These are phyloP conservation scores for Euphydryas editha DNA, from an alignment of 2,888 invertebrate species.

Conservation along the genomic window DNA sequence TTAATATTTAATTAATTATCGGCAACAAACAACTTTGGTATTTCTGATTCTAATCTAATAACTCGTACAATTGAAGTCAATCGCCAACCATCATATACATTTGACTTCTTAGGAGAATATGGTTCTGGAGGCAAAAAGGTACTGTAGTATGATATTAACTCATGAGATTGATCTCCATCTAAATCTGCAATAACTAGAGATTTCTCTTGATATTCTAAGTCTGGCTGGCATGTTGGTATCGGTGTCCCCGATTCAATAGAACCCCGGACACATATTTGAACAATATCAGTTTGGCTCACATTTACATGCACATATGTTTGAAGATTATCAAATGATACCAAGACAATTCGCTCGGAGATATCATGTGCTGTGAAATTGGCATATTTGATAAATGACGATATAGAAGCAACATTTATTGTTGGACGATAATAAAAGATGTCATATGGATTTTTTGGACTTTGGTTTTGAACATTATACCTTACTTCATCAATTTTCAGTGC, in stretches of 20 bases:
- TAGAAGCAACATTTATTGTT: slow-evolving; percentile 66
- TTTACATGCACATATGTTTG: slow-evolving; percentile 88
- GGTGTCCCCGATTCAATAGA: slow-evolving; percentile 60
- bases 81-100: slow-evolving; percentile 81
- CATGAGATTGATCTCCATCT: slow-evolving; percentile 89
- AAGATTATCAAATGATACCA: slow-evolving; percentile 90
- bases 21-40: slow-evolving; percentile 86
- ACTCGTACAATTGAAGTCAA: slow-evolving; percentile 87
- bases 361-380: slow-evolving; percentile 80
- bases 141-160: slow-evolving; percentile 90
- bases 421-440: slow-evolving; percentile 72
- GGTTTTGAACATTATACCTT: slow-evolving; percentile 72
- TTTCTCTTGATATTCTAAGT: slow-evolving; percentile 87
- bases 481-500: slow-evolving; percentile 75
- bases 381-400: slow-evolving; percentile 75
- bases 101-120: slow-evolving; percentile 63
- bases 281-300: slow-evolving; percentile 90
- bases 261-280: slow-evolving; percentile 86
- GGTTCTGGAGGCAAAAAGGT: slow-evolving; percentile 82
- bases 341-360: slow-evolving; percentile 88
- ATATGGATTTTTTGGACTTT: slow-evolving; percentile 73
- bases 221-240: slow-evolving; percentile 87
- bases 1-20: slow-evolving; percentile 54
- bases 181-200: slow-evolving; percentile 89
- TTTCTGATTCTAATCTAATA: slow-evolving; percentile 87